Conservation (phyloP, 2,113 vertebrate species). For the Channa maculata region DNA sequence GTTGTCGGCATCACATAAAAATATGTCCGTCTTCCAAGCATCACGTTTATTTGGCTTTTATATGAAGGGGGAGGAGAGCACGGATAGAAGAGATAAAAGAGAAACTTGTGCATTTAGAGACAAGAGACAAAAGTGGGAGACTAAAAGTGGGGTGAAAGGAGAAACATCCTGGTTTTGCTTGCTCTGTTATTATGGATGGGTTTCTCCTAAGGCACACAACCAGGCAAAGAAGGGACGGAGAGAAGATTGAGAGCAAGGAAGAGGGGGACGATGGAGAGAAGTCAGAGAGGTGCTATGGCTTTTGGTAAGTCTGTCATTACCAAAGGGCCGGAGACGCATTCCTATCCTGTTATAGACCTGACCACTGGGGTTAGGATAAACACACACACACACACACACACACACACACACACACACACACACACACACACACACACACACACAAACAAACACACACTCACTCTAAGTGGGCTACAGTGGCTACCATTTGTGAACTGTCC, state of each 20-base stretch:
- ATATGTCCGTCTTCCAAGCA: conserved; percentile 78
- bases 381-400: conserved; percentile 51
- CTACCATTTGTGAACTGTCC: conserved; percentile 64
- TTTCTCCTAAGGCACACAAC: conserved; percentile 57
- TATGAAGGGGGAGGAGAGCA: conserved; percentile 36
- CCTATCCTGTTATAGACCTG: conserved; percentile 82
- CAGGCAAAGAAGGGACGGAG: conserved; percentile 50
- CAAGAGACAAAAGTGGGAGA: conserved; percentile 65
- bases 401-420: conserved; percentile 25
- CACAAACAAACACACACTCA: not conserved
- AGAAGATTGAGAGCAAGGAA: conserved; percentile 51
- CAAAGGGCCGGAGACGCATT: conserved; percentile 81
- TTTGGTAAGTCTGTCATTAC: conserved; percentile 84
- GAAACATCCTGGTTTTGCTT: conserved; percentile 72
- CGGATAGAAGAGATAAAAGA: conserved; percentile 43
- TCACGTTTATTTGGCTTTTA: conserved; percentile 70
- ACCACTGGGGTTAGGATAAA: conserved; percentile 77
- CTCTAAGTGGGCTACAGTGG: conserved; percentile 41
- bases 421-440: conserved; percentile 45
- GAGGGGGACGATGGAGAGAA: conserved; percentile 55
- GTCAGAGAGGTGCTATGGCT: conserved; percentile 80
- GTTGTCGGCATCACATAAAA: conserved; percentile 60
- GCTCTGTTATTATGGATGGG: conserved; percentile 72
- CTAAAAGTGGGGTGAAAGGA: conserved; percentile 53
- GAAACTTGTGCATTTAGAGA: conserved; percentile 39